Percentiles rank a stretch among this genome's conserved stretches.
These are phyloP conservation scores for Apaloderma vittatum DNA, from an alignment of 2,113 vertebrate genomes.

Conservation along the genomic window DNA sequence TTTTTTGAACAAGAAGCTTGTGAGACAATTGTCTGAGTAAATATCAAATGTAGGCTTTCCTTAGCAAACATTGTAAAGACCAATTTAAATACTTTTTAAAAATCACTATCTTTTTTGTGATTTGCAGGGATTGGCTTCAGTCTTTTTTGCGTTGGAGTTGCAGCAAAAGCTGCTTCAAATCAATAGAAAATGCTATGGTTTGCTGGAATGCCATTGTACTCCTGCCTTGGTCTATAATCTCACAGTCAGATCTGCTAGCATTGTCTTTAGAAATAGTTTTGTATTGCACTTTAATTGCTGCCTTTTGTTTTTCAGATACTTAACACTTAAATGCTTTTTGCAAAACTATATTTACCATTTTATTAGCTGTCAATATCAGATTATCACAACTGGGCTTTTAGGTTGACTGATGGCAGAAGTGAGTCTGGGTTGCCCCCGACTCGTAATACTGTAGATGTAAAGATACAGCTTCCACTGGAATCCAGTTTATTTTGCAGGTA, in stretches of 20 bases:
- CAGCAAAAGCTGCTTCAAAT: background rate
- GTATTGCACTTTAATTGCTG: background rate
- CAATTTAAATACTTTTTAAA: background rate
- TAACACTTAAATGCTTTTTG: background rate
- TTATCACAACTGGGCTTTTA: background rate
- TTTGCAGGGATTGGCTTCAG: background rate
- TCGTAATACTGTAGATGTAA: background rate
- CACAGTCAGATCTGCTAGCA: background rate
- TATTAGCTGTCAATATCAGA: background rate
- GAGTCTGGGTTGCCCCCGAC: background rate
- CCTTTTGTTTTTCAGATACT: background rate
- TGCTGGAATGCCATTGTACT: background rate
- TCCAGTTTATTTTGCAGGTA: background rate
- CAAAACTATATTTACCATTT: background rate
- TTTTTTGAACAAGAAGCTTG: slow-evolving; percentile 4
- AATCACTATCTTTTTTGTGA: background rate
- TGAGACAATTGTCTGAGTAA: background rate
- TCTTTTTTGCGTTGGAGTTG: background rate
- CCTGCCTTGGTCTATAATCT: background rate
- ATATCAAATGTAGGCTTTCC: background rate
- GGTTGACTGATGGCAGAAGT: background rate
- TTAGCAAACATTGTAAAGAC: background rate
- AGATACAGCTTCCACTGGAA: background rate
- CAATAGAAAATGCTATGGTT: background rate
- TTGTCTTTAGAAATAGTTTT: background rate